Evolutionary conservation across 2,888 invertebrate genomes (phyloP).

Genomic region (Drosophila kambysellisi): DNA sequence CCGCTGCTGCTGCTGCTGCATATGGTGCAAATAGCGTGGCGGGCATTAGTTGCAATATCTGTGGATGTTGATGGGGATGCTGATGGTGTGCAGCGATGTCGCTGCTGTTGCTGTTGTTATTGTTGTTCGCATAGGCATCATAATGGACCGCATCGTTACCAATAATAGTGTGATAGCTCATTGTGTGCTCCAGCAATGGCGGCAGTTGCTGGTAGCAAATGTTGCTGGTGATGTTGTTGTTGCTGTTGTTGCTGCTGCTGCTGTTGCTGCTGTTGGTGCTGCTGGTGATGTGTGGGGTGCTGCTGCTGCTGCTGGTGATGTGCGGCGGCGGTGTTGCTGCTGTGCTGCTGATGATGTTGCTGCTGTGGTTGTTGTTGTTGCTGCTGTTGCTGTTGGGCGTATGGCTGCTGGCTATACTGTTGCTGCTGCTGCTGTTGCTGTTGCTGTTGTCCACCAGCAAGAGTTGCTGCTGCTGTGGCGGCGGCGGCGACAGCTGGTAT

Average conservation of each 20-base stretch:
- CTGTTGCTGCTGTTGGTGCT: slow-evolving; percentile 62
- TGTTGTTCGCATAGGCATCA: slow-evolving; percentile 47
- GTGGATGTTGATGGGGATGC: slow-evolving; percentile 45
- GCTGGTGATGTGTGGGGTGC: slow-evolving; percentile 59
- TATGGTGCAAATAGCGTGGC: slow-evolving; percentile 77
- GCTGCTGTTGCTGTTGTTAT: slow-evolving; percentile 38
- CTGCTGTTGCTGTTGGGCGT: slow-evolving; percentile 65
- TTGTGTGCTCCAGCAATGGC: slow-evolving; percentile 87
- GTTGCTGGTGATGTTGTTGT: slow-evolving; percentile 64
- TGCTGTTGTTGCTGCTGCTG: slow-evolving; percentile 62
- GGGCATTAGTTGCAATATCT: slow-evolving; percentile 83
- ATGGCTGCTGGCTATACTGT: slow-evolving; percentile 78
- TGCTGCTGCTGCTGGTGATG: slow-evolving; percentile 61
- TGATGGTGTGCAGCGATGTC: slow-evolving; percentile 74
- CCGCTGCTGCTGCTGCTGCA: slow-evolving; percentile 66
- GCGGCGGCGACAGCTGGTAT: slow-evolving; percentile 85
- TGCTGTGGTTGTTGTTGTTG: slow-evolving; percentile 59
- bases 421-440: slow-evolving; percentile 32
- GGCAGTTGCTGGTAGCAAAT: slow-evolving; percentile 86
- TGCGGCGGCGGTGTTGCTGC: slow-evolving; percentile 59
- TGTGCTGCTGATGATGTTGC: slow-evolving; percentile 40
- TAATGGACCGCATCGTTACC: slow-evolving; percentile 87
- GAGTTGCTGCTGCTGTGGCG: slow-evolving; percentile 74
- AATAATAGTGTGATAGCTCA: slow-evolving; percentile 92
- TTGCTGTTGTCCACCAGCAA: slow-evolving; percentile 58